phyloP scores from a whole-genome alignment of 2,113 vertebrate species.

The Tricholaema leucomelas region DNA sequence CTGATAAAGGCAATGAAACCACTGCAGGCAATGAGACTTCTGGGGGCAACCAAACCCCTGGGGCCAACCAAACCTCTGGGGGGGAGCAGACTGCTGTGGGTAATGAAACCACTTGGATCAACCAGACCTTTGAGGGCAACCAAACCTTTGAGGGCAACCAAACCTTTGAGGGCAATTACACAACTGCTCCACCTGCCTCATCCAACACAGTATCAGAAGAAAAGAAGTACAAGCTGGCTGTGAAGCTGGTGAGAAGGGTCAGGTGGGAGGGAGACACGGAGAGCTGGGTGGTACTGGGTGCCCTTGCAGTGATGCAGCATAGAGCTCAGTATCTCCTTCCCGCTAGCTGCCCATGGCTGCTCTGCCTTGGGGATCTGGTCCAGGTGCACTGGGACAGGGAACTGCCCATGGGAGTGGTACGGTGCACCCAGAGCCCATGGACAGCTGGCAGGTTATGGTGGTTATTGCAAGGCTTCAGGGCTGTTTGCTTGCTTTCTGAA shows the following conservation, averaged over 20 bases:
- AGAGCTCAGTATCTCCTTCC: too few species aligned
- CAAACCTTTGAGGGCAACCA: rapidly evolving
- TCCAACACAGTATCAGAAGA: not conserved
- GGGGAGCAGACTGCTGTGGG: rapidly evolving
- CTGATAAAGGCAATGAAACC: rapidly evolving
- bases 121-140: not conserved
- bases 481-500: too few species aligned
- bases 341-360: rapidly evolving
- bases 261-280: rapidly evolving
- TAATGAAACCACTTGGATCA: rapidly evolving
- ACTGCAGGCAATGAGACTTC: rapidly evolving
- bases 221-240: constrained; percentile 76
- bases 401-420: too few species aligned
- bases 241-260: constrained; percentile 75
- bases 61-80: rapidly evolving
- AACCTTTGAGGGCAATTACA: rapidly evolving
- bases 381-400: rapidly evolving
- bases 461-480: too few species aligned
- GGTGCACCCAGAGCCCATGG: too few species aligned
- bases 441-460: too few species aligned
- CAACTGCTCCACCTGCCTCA: not conserved
- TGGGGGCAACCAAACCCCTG: rapidly evolving
- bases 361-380: not conserved
- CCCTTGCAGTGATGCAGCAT: rapidly evolving
- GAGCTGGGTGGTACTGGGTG: rapidly evolving